Evolutionary conservation across 2,113 vertebrate species (phyloP).

Genomic region (Dasyornis broadbenti): DNA sequence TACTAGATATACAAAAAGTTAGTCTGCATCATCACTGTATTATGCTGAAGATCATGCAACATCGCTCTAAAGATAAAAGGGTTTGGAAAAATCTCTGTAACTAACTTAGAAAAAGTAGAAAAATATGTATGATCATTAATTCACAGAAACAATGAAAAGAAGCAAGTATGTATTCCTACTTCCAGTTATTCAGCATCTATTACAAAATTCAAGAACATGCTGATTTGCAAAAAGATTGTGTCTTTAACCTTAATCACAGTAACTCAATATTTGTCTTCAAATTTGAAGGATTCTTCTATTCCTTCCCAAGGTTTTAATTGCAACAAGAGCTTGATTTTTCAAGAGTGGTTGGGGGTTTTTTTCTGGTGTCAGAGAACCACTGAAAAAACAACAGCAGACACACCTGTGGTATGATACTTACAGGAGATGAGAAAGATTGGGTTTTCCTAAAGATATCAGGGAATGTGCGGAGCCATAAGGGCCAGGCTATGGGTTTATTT

Average conservation of each 20-base stretch:
- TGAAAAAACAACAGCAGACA: neutral
- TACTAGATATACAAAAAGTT: neutral
- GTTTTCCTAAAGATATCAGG: neutral
- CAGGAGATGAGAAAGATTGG: neutral
- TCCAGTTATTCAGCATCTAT: neutral
- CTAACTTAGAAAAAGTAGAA: neutral
- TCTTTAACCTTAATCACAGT: neutral
- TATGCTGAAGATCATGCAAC: neutral
- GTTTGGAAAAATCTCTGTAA: neutral
- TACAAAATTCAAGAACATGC: neutral
- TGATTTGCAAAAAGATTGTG: neutral
- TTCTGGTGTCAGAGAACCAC: neutral
- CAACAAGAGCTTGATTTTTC: neutral
- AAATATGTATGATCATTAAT: neutral
- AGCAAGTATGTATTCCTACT: neutral
- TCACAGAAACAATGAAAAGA: neutral
- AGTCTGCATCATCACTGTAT: neutral
- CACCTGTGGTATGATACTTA: neutral
- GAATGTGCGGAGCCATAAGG: neutral
- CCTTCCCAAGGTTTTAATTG: neutral
- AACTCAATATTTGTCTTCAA: neutral
- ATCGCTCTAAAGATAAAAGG: neutral
- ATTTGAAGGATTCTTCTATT: neutral
- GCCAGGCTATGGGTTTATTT: neutral
- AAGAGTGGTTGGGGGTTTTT: accelerated